Evolutionary conservation across 2,888 invertebrate genomes (phyloP).

Genomic region (Lepas anatifera): DNA sequence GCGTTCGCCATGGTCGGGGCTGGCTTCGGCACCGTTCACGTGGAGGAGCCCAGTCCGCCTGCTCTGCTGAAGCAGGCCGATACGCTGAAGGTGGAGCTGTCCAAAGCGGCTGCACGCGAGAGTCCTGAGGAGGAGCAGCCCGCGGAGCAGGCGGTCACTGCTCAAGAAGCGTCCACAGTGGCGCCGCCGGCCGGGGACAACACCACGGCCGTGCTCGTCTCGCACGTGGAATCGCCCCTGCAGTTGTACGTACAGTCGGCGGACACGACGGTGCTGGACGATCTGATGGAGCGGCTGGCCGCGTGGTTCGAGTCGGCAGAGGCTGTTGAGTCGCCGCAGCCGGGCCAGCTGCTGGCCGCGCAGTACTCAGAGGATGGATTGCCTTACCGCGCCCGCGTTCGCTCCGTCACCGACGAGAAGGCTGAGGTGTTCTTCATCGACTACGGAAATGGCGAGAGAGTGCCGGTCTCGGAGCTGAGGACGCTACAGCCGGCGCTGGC

Average conservation of each 20-base stretch:
- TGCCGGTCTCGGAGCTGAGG: neutral
- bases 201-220: neutral
- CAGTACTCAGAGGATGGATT: neutral
- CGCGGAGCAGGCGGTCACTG: neutral
- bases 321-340: neutral
- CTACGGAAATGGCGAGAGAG: neutral
- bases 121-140: neutral
- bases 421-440: neutral
- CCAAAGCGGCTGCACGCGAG: neutral
- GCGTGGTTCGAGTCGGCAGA: neutral
- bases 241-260: slow-evolving; percentile 5
- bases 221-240: neutral
- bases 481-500: neutral
- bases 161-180: neutral
- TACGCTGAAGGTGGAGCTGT: neutral
- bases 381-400: slow-evolving; percentile 2
- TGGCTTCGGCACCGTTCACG: slow-evolving; percentile 4
- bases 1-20: slow-evolving; percentile 12
- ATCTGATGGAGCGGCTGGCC: neutral
- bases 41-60: neutral
- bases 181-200: too few relatives aligned
- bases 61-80: neutral
- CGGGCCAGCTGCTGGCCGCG: neutral
- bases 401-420: neutral
- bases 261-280: neutral